Conservation (phyloP, 2,113 vertebrate genomes). For the Ploceus nigricollis region DNA sequence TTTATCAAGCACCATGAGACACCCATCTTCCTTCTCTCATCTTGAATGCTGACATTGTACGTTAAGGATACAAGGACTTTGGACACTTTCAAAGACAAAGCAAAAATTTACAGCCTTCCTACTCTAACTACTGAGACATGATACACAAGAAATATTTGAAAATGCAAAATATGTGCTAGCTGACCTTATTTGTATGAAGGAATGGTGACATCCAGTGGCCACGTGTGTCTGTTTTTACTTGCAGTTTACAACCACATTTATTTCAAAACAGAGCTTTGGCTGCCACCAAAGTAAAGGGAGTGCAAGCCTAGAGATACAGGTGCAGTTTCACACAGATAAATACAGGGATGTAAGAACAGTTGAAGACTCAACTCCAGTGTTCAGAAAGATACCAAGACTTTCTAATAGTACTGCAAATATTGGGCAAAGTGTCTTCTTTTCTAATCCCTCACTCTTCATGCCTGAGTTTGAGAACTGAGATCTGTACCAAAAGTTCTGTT, state of each 20-base stretch:
- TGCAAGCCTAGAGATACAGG: neutral
- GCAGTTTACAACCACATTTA: neutral
- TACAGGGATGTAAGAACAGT: neutral
- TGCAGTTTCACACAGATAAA: neutral
- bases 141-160: neutral
- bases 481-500: neutral
- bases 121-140: neutral
- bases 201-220: slow-evolving; percentile 49
- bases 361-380: neutral
- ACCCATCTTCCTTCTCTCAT: neutral
- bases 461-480: neutral
- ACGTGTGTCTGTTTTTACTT: neutral
- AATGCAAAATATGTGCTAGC: neutral
- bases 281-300: neutral
- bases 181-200: neutral
- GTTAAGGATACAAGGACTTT: neutral
- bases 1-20: neutral
- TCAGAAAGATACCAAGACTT: neutral
- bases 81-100: neutral
- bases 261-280: neutral
- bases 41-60: neutral
- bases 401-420: neutral
- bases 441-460: neutral
- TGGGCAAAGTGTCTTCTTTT: neutral
- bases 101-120: neutral